Evolutionary conservation across 2,113 vertebrate genomes (phyloP).

Genomic region (Panthera uncia): DNA sequence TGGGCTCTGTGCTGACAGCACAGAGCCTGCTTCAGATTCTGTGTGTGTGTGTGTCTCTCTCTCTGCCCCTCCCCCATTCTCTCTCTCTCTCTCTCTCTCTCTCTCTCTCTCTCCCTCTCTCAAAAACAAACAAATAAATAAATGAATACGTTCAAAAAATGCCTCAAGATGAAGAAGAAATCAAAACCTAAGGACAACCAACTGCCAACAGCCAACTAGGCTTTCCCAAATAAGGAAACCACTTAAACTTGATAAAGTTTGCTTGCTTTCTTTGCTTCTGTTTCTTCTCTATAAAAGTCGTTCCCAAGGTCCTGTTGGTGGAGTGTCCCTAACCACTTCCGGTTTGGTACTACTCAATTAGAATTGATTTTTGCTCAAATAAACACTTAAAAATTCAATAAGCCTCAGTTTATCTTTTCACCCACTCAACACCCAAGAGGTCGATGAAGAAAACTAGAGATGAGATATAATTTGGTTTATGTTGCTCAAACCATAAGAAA

Average conservation of each 20-base stretch:
- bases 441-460: neutral
- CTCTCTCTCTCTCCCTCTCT: no score
- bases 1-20: no score
- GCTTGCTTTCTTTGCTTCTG: neutral
- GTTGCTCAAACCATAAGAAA: slow-evolving; percentile 26
- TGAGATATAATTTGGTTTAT: neutral
- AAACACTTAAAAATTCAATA: neutral
- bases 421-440: neutral
- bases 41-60: no score
- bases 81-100: no score
- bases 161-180: neutral
- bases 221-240: neutral
- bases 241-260: neutral
- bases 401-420: neutral
- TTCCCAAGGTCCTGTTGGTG: neutral
- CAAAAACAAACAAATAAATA: no score
- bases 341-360: neutral
- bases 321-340: neutral
- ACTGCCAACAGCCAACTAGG: neutral
- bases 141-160: neutral
- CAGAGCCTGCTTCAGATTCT: no score
- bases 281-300: neutral
- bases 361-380: neutral
- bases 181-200: neutral
- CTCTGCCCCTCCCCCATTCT: no score